Conservation (phyloP, 1,140 invertebrate genomes). For the Euura lappo region DNA sequence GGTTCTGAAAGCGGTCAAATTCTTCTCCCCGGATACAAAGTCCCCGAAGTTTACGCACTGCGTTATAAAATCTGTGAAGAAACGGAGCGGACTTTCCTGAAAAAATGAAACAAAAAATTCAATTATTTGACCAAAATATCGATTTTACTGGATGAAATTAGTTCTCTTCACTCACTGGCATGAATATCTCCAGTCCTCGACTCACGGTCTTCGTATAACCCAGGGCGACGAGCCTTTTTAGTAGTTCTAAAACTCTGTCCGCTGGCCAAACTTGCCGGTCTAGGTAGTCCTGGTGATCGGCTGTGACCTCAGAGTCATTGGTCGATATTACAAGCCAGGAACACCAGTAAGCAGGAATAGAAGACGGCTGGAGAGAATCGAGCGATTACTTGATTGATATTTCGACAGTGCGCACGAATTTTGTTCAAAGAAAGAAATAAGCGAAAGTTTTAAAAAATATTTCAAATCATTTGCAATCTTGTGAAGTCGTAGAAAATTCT, state of each 20-base stretch:
- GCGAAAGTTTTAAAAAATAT: too few relatives aligned
- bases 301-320: constrained; percentile 49
- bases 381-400: too few relatives aligned
- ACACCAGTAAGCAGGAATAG: constrained; percentile 66
- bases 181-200: constrained; percentile 68
- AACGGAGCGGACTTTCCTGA: constrained; percentile 66
- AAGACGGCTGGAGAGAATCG: constrained; percentile 63
- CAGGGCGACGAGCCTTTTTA: constrained; percentile 59
- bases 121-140: too few relatives aligned
- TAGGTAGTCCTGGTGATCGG: constrained; percentile 51
- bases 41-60: constrained; percentile 45
- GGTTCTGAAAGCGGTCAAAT: constrained; percentile 43
- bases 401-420: too few relatives aligned
- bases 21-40: constrained; percentile 40
- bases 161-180: constrained; percentile 61
- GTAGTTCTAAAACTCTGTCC: constrained; percentile 57
- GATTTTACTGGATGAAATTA: constrained; percentile 1
- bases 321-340: constrained; percentile 66
- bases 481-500: too few relatives aligned
- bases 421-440: too few relatives aligned
- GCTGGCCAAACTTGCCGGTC: constrained; percentile 49
- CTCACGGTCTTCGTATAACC: constrained; percentile 63
- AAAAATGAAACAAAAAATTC: constrained; percentile 25
- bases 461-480: too few relatives aligned
- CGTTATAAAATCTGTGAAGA: constrained; percentile 60